phyloP scores from a whole-genome alignment of 2,888 invertebrate species.

The Sympetrum striolatum region DNA sequence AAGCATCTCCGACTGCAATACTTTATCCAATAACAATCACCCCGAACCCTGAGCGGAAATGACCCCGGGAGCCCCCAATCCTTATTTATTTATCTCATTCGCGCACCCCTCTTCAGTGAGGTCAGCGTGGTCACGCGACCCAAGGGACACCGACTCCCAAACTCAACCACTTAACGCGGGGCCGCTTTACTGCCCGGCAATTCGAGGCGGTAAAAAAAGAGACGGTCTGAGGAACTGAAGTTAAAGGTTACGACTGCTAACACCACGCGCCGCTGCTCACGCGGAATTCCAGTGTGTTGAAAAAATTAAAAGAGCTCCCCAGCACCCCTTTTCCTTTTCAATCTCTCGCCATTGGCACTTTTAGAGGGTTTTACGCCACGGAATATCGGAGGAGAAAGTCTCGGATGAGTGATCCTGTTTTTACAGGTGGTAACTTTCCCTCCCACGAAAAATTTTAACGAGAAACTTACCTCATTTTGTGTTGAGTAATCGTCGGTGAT shows the following conservation, averaged over 20 bases:
- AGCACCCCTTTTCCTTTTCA: neutral
- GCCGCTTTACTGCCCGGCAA: neutral
- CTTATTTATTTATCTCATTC: neutral
- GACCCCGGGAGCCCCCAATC: neutral
- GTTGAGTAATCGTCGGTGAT: neutral
- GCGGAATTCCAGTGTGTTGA: neutral
- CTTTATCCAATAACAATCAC: neutral
- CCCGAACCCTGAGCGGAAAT: neutral
- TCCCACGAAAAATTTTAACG: neutral
- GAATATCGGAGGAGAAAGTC: neutral
- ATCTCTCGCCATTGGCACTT: neutral
- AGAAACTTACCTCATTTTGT: neutral
- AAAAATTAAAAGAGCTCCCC: neutral
- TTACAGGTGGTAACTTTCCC: neutral
- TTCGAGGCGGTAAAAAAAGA: neutral
- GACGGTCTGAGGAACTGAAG: neutral
- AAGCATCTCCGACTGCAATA: neutral
- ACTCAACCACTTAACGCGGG: neutral
- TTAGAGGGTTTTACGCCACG: neutral
- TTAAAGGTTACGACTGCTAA: neutral
- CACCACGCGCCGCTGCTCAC: neutral
- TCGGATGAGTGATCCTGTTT: neutral
- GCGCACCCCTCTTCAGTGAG: neutral
- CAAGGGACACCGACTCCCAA: neutral
- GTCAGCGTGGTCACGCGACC: conserved; percentile 1